A percentile compares a stretch with the other conserved stretches of the same genome.
These are phyloP conservation scores for Sycobia sp. DNA, from an alignment of 1,140 invertebrate genomes.

Conservation along the genomic window DNA sequence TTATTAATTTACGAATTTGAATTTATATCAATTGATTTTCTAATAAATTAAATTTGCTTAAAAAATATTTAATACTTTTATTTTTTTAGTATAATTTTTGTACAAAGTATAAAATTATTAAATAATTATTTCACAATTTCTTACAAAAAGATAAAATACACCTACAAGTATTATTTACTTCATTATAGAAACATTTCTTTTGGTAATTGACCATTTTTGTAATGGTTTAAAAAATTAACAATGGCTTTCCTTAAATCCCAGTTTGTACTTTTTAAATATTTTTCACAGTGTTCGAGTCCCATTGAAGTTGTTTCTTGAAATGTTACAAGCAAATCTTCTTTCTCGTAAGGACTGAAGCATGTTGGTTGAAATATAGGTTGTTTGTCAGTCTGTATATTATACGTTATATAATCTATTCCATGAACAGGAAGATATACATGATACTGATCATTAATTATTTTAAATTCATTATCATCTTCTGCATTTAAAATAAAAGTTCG, in stretches of 20 bases:
- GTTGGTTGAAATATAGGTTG: constrained; percentile 26
- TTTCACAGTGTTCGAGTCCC: constrained; percentile 44
- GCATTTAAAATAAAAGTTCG: constrained; percentile 50
- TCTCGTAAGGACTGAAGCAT: constrained; percentile 46
- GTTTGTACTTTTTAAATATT: constrained; percentile 43
- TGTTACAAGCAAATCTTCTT: constrained; percentile 40
- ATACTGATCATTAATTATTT: constrained; percentile 55
- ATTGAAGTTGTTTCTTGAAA: constrained; percentile 45
- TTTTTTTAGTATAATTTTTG: too few species aligned
- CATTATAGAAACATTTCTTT: constrained; percentile 44
- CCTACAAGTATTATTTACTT: too few species aligned
- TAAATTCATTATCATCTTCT: constrained; percentile 49
- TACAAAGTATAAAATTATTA: too few species aligned
- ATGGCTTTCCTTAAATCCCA: constrained; percentile 51
- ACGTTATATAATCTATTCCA: constrained; percentile 20
- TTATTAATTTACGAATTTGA: too few species aligned
- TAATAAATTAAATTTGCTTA: too few species aligned
- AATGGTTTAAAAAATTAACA: constrained; percentile 45
- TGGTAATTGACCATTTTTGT: constrained; percentile 41
- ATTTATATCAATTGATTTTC: too few species aligned
- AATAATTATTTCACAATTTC: too few species aligned
- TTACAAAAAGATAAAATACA: too few species aligned
- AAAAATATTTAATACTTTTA: too few species aligned
- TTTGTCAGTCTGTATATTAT: constrained; percentile 35
- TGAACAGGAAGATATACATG: constrained; percentile 37